phyloP scores from a whole-genome alignment of 92 coral and sea anemone genomes.

The Phymanthus crucifer region DNA sequence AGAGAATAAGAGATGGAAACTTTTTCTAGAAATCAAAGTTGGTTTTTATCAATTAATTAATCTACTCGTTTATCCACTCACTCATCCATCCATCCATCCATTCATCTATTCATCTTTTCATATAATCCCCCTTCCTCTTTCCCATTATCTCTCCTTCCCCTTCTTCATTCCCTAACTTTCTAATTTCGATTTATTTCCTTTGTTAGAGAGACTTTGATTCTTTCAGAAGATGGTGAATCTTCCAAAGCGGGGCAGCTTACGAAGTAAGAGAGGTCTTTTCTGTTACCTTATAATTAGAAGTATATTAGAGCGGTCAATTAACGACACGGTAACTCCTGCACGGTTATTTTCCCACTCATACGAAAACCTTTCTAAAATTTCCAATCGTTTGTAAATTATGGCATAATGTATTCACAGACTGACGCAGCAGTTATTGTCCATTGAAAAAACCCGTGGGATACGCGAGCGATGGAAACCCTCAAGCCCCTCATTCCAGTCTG shows the following conservation, averaged over 20 bases:
- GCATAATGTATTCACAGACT: not conserved
- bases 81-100: too few species aligned
- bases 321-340: not conserved
- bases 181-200: not conserved
- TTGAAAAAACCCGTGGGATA: conserved; percentile 41
- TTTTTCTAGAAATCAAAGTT: not conserved
- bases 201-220: not conserved
- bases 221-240: not conserved
- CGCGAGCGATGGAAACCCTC: conserved; percentile 46
- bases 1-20: not conserved
- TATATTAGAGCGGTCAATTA: not conserved
- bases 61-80: too few species aligned
- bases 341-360: not conserved
- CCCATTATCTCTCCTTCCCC: not conserved
- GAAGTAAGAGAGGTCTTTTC: not conserved
- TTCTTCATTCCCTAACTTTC: not conserved
- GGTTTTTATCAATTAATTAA: not conserved
- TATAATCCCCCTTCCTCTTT: not conserved
- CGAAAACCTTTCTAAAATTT: not conserved
- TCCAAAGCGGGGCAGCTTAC: not conserved
- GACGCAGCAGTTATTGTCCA: not conserved
- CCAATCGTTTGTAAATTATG: not conserved
- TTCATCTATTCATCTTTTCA: not conserved
- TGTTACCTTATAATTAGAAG: not conserved
- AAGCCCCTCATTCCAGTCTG: conserved; percentile 41